Evolutionary conservation across 2,888 invertebrate species (phyloP), one percentile per base, ranked within the genome.

Genomic region (Cyrtodaria siliqua): DNA sequence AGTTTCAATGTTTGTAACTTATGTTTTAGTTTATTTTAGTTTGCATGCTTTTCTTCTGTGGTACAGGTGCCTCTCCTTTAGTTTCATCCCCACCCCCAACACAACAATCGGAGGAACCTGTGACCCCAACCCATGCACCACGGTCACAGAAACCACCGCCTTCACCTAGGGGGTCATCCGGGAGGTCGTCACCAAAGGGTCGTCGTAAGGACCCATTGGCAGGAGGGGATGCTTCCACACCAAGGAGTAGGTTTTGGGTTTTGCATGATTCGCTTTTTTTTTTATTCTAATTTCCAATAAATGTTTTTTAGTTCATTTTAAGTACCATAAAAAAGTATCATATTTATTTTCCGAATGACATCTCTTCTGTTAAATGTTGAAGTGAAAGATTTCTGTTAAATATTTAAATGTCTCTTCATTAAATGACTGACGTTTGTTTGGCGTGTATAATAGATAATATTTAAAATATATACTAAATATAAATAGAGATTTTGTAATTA

Each of bases 221-320:
- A 16, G 52, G 71, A 44, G 77, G 80, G 33, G 80, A 80, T 59
- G 69, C 79, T 29, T 71, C 78, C 4, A 76, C 78, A n/a, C 78
- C 75, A 38, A 78, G 71, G 76, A 78, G 70, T 76, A 79, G 64
- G 82, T 82, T 61, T 33, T 33, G 33, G 33, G 33, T 33, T 60
- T 56, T 62, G 69, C 29, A 59, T 59, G 33, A 47, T 24, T 12
- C 49, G n/a, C 23, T 20, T 52, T 20, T 12, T 20, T 20, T 16
- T 52, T 24, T 26, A 52, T 33, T 33, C n/a, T n/a, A n/a, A n/a
- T n/a, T n/a, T n/a, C n/a, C n/a, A n/a, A n/a, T n/a, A n/a, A n/a
- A n/a, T n/a, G n/a, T n/a, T n/a, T n/a, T n/a, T n/a, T n/a, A n/a
- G n/a, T n/a, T n/a, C n/a, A n/a, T n/a, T n/a, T n/a, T n/a, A n/a